Evolutionary conservation across 2,113 vertebrate genomes (phyloP).

Genomic region (Hoplias malabaricus): DNA sequence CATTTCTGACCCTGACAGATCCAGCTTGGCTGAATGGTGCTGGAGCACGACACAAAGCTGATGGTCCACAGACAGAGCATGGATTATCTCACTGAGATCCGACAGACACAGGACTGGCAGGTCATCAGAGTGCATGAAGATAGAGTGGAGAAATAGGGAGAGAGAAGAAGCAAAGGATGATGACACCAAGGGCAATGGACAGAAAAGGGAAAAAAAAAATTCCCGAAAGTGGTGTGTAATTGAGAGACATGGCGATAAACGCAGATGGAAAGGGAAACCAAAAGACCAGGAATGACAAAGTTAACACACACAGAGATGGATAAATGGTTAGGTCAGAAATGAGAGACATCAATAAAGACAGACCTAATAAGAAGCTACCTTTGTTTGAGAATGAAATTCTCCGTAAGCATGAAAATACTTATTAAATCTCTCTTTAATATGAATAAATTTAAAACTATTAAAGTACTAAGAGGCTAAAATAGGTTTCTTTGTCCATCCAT

Average conservation of each 20-base stretch:
- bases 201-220: not conserved
- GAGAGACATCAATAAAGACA: not conserved
- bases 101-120: not conserved
- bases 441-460: not conserved
- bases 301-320: not conserved
- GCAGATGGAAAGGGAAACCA: not conserved
- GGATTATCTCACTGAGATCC: not conserved
- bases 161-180: constrained; percentile 12
- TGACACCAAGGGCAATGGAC: constrained; percentile 34
- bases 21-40: not conserved
- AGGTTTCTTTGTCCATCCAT: too few relatives aligned
- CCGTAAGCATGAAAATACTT: too few relatives aligned
- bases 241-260: not conserved
- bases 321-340: not conserved
- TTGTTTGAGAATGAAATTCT: too few relatives aligned
- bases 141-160: not conserved
- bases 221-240: not conserved
- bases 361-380: too few relatives aligned
- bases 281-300: not conserved
- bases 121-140: not conserved
- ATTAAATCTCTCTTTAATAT: not conserved
- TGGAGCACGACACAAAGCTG: not conserved
- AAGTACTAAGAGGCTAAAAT: too few relatives aligned
- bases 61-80: not conserved
- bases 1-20: constrained; percentile 11